Base-by-base conservation (phyloP, 2,797 vertebrate genomes). In the Delichon dasypus region DNA sequence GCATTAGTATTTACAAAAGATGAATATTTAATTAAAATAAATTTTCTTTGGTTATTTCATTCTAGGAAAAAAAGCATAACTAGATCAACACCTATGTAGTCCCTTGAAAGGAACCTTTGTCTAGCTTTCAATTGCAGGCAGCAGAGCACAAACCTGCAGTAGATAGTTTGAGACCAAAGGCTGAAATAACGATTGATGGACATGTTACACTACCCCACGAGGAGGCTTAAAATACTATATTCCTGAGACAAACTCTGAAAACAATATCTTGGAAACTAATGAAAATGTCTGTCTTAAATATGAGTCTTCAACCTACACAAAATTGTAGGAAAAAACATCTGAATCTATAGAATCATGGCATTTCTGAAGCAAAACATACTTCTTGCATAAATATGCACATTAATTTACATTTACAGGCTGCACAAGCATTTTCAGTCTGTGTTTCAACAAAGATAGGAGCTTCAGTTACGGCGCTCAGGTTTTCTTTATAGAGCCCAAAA, bases 41-140 rank as follows among this genome's bases (percentile, higher is more conserved):
- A 81, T 93, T 86, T 21, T 91, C 15, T 92, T 53, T 86, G 79
- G 48, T 79, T 89, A 92, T 92, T 95, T 96, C 22, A 86, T 73
- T 38, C 30, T 77, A 94, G 58, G 72, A 90, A 81, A 88, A 94
- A 94, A 93, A 77, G 2, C 47, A 55, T 55, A 80, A 70, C 54
- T 78, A 96, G 14, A 36, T 94, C 75, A 89, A 87, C 9, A 23
- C 18, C 70, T 40, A 36, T 57, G 26, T 45, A 93, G 70, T 93
- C 38, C 18, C 21, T 29, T 44, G 8, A 57, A 88, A 19, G 3
- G 42, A 72, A 67, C 32, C 13, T 90, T 94, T 88, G 44, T 60
- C n/a, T 16, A 40, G 14, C 15, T 88, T 94, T 97, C 64, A 47
- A 34, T 80, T 55, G 25, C 87, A 94, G 82, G 45, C 22, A 47